These are phyloP conservation scores for Siniperca knerii DNA, from an alignment of 2,113 vertebrate genomes.

Conservation along the genomic window DNA sequence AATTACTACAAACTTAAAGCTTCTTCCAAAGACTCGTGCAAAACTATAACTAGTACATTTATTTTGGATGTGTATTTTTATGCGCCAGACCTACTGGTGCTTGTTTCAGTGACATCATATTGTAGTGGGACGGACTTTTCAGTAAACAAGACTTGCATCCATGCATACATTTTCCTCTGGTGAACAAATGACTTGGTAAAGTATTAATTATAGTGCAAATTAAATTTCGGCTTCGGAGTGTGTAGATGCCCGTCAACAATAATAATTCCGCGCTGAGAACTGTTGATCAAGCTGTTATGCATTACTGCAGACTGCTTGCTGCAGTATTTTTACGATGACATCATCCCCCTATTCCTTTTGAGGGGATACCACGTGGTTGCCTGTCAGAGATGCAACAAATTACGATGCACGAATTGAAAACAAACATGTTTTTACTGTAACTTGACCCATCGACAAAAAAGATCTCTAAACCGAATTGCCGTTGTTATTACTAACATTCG, in stretches of 20 bases:
- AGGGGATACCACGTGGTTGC: slow-evolving; percentile 70
- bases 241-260: background rate
- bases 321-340: slow-evolving; percentile 85
- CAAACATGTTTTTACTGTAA: background rate
- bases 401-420: slow-evolving; percentile 19
- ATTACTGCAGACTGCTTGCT: slow-evolving; percentile 79
- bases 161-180: background rate
- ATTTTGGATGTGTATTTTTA: background rate
- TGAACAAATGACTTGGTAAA: background rate
- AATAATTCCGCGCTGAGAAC: slow-evolving; percentile 4
- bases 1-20: background rate
- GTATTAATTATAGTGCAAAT: background rate
- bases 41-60: background rate
- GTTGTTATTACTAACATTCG: slow-evolving; percentile 48
- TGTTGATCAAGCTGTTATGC: slow-evolving; percentile 69
- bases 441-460: background rate
- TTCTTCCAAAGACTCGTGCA: background rate
- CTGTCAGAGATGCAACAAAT: slow-evolving; percentile 49
- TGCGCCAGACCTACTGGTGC: slow-evolving; percentile 29
- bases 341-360: slow-evolving; percentile 75
- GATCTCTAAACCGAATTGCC: background rate
- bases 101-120: slow-evolving; percentile 32
- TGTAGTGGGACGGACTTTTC: slow-evolving; percentile 24
- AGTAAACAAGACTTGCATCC: slow-evolving; percentile 35
- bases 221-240: background rate